Evolutionary conservation across 2,797 vertebrate genomes (phyloP), one percentile per base, ranked within the genome.

Genomic region (Centropyge bicolor): DNA sequence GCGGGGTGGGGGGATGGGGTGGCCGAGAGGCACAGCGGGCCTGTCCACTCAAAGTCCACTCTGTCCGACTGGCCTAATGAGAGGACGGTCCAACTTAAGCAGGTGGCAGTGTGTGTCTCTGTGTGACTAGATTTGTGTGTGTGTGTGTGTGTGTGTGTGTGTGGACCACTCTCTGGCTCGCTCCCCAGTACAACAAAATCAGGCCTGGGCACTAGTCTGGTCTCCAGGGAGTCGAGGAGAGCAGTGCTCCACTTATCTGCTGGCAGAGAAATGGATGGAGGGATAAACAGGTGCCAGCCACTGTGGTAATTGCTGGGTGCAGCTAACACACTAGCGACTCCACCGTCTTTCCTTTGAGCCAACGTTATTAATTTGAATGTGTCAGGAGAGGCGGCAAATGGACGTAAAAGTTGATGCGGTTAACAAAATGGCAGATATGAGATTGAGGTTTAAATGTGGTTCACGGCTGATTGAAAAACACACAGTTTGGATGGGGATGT

Each of bases 191-290:
- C 76, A 88, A 89, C 83, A 85, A 73, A 88, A 81, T 76, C 84
- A 85, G 77, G 78, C 72, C 66, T 49, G 80, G 85, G 76, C 85
- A 75, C 70, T 46, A 55, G 64, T 41, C 31, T 6, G 55, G 71
- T 88, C 85, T 85, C 90, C 46, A 20, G 77, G 79, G 89, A 84
- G 69, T 74, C 8, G 43, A 68, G 74, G 76, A 80, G 80, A 84
- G 87, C 77, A 60, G 80, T 56, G 82, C 81, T 88, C 81, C 83
- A 88, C 89, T 92, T 90, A 89, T 92, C 85, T 84, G 75, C 81
- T 91, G 90, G 86, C 91, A 88, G 81, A 79, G 71, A 57, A 77
- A 75, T 35, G 74, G 71, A 83, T 68, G 69, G 81, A 48, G 82
- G 73, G 68, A 83, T 81, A 78, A 86, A 82, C 78, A 80, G 74